Conservation (phyloP, 2,888 invertebrate species). For the Agonopterix arenella region DNA sequence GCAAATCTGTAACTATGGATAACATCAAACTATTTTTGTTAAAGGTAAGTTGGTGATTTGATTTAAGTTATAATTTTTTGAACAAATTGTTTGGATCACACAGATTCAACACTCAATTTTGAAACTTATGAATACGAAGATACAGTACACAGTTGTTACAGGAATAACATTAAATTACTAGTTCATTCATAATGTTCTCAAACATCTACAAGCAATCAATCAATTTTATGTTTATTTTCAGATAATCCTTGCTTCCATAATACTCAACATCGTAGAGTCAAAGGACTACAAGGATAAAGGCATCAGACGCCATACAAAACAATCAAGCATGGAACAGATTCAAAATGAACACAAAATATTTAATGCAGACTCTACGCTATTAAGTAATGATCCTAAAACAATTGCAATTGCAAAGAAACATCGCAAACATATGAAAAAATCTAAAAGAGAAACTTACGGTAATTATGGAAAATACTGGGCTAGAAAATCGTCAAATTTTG, state of each 20-base stretch:
- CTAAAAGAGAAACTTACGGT: constrained; percentile 31
- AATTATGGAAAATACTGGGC: constrained; percentile 12
- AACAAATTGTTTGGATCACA: no score
- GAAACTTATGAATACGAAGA: no score
- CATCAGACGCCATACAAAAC: not conserved
- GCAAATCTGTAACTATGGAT: constrained; percentile 29
- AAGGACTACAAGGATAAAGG: not conserved
- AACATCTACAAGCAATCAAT: not conserved
- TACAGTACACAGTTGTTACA: no score
- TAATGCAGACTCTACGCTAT: no score
- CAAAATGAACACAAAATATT: no score
- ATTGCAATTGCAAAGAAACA: constrained; percentile 1
- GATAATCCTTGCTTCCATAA: constrained; percentile 20
- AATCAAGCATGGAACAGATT: not conserved
- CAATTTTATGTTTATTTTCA: constrained; percentile 15
- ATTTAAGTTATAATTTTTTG: no score
- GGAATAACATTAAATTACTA: no score
- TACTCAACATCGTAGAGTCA: constrained; percentile 15
- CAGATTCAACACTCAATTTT: no score
- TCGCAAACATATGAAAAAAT: constrained; percentile 17
- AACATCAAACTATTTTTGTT: constrained; percentile 30
- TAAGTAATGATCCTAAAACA: no score
- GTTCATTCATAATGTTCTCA: not conserved
- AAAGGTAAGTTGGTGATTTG: constrained; percentile 32
- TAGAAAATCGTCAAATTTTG: constrained; percentile 25